phyloP scores from a whole-genome alignment of 2,797 vertebrate species.

The Lepus oiostolus region DNA sequence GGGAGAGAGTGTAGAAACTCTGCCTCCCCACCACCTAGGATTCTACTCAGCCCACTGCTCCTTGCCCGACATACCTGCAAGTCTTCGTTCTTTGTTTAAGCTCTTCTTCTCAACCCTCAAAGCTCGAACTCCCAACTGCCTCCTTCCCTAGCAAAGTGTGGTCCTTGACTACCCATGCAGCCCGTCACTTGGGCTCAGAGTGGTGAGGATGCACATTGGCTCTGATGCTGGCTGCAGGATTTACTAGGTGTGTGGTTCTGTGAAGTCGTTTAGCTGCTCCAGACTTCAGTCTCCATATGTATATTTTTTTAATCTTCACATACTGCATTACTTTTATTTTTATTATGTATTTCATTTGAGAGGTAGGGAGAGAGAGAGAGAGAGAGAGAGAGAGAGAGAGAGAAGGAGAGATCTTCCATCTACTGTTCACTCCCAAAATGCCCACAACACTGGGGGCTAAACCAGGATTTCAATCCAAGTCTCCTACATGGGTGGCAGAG shows the following conservation, averaged over 20 bases:
- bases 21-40: background rate
- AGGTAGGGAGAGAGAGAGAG: no score
- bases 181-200: background rate
- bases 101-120: background rate
- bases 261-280: background rate
- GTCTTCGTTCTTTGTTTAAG: slow-evolving; percentile 14
- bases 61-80: background rate
- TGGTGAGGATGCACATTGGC: background rate
- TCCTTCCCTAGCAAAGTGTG: background rate
- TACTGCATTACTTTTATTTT: no score
- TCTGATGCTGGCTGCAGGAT: background rate
- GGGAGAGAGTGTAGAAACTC: background rate
- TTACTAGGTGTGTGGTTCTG: background rate
- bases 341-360: no score
- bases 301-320: no score
- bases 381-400: no score
- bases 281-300: background rate
- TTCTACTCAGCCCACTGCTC: background rate
- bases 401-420: no score
- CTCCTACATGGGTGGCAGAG: no score
- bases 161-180: background rate
- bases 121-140: background rate
- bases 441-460: no score
- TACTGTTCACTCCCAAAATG: no score
- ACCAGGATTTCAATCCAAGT: no score